Evolutionary conservation across 2,113 vertebrate genomes (phyloP).

Genomic region (Phalacrocorax brasilianus): DNA sequence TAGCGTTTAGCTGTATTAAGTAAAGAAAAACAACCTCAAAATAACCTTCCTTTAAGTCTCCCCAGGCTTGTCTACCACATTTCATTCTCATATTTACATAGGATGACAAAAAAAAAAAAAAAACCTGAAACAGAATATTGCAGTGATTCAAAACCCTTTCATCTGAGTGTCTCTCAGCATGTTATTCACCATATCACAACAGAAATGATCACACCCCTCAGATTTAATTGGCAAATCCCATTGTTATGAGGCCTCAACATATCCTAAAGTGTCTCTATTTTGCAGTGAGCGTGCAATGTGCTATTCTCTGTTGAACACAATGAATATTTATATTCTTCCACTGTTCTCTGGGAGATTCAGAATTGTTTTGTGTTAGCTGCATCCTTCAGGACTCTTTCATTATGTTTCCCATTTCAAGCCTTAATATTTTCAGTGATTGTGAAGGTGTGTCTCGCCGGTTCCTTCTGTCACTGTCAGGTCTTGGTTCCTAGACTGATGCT

Average conservation of each 20-base stretch:
- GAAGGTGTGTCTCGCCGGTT: not conserved
- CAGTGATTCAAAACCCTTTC: constrained; percentile 28
- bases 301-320: constrained; percentile 26
- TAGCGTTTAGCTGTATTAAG: constrained; percentile 22
- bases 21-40: constrained; percentile 55
- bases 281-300: constrained; percentile 15
- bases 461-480: not conserved
- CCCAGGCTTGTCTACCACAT: constrained; percentile 35
- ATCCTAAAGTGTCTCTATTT: constrained; percentile 19
- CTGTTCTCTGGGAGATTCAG: not conserved
- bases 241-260: constrained; percentile 49
- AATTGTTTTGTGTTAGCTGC: constrained; percentile 10
- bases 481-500: not conserved
- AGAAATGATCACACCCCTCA: constrained; percentile 56
- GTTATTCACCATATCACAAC: constrained; percentile 49
- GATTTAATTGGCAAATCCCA: constrained; percentile 71
- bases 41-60: constrained; percentile 50
- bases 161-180: constrained; percentile 50
- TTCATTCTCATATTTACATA: constrained; percentile 44
- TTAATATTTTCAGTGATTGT: constrained; percentile 26
- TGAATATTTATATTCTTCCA: constrained; percentile 69
- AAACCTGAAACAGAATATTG: constrained; percentile 26
- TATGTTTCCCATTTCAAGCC: constrained; percentile 22
- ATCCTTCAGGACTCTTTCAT: constrained; percentile 17
- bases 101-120: not conserved